Base-by-base conservation (phyloP, 2,113 vertebrate genomes). In the Leptosomus discolor region DNA sequence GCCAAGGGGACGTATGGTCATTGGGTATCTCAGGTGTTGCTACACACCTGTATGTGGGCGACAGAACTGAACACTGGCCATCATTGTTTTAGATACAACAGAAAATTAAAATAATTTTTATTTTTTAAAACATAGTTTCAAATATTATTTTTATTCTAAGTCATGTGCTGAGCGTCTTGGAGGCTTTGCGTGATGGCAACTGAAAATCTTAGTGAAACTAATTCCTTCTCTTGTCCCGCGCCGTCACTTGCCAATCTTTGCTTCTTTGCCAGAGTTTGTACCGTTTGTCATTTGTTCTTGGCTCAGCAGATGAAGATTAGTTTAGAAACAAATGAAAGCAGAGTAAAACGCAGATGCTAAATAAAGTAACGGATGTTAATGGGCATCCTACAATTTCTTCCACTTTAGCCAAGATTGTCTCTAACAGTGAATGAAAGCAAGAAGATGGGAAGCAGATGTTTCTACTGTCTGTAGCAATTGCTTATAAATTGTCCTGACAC, bases 271-370 rank as follows among this genome's bases (percentile, higher is more conserved):
- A 95, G 80, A 85, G 79, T 96, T 91, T 85, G 61, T 69, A 53
- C 27, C 79, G 89, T 67, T 34, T 91, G 73, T 91, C 53, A 91
- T 90, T 94, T 97, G 56, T 95, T 95, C 84, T 95, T 94, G 89
- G 76, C 83, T 94, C 80, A 89, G 80, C 61, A 94, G 80, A 92
- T 69, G 74, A 91, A 92, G 86, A 96, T 89, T 53, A 84, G 65
- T 91, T 95, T 91, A 85, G 95, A 94, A 96, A 88, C 48, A 95
- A 95, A 90, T 69, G 54, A 73, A 81, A 95, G 56, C 87, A 67
- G 53, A 94, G 61, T 92, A 76, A 96, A 95, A 94, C 73, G 77
- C n/a, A 90, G 45, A 76, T 50, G 75, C 93, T 93, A 94, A 93
- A 96, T 94, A 82, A 92, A 95, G 96, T 37, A 94, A 77, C 2